Conservation (phyloP, 2,888 invertebrate genomes). For the Proisotoma minuta region DNA sequence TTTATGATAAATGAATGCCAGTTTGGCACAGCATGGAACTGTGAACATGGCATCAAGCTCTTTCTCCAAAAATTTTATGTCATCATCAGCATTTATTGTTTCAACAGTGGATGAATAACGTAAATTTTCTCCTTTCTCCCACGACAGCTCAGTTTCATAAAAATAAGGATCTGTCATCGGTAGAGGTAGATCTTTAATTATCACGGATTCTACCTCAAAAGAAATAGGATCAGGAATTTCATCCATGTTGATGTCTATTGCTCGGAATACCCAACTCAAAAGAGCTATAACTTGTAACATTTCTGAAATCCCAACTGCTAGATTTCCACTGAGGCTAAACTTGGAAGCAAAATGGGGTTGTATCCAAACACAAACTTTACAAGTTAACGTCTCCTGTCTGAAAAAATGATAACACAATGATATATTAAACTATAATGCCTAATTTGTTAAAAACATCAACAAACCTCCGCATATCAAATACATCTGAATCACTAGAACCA, state of each 20-base stretch:
- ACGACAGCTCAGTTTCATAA: not conserved
- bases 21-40: slow-evolving; percentile 1
- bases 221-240: not conserved
- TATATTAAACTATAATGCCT: not conserved
- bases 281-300: not conserved
- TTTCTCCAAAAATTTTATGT: too few species aligned
- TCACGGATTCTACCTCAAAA: not conserved
- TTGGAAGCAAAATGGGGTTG: slow-evolving; percentile 1
- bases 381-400: slow-evolving; percentile 2
- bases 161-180: not conserved
- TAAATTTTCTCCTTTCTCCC: too few species aligned
- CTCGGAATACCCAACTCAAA: slow-evolving; percentile 1
- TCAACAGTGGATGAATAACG: too few species aligned
- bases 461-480: slow-evolving; percentile 4
- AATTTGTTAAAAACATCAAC: not conserved
- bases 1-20: slow-evolving; percentile 3
- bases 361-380: slow-evolving; percentile 7
- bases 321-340: not conserved
- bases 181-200: not conserved
- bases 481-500: not conserved
- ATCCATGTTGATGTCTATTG: not conserved
- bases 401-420: not conserved
- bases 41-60: too few species aligned
- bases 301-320: not conserved
- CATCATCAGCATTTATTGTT: too few species aligned